Evolutionary conservation across 2,113 vertebrate genomes (phyloP).

Genomic region (Haliaeetus leucogaster): DNA sequence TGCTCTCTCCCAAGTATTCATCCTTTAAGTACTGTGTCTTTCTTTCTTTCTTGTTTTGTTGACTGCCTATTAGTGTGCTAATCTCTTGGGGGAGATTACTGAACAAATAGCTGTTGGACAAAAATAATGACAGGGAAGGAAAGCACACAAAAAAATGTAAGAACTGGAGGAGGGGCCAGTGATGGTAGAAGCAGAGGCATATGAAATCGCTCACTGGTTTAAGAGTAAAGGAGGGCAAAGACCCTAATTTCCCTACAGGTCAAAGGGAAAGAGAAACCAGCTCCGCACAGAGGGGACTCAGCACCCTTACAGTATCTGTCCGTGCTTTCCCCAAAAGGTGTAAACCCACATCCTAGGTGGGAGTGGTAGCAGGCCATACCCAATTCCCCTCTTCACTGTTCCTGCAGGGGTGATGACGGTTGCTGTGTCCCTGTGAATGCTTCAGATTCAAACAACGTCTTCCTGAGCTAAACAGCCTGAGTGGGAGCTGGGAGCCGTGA

Average conservation of each 20-base stretch:
- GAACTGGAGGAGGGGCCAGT: not conserved
- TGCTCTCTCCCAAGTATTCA: constrained; percentile 49
- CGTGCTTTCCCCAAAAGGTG: not conserved
- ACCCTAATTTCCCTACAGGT: not conserved
- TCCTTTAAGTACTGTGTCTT: constrained; percentile 56
- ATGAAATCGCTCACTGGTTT: not conserved
- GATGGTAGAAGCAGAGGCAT: not conserved
- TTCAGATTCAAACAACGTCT: not conserved
- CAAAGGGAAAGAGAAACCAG: not conserved
- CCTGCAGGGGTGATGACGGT: not conserved
- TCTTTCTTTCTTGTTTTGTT: constrained; percentile 62
- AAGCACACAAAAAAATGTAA: not conserved
- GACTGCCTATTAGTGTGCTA: constrained; percentile 61
- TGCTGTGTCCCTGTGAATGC: not conserved
- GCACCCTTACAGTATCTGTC: not conserved
- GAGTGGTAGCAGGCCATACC: not conserved
- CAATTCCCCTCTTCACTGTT: not conserved
- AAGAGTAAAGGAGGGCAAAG: not conserved
- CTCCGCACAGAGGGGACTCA: not conserved
- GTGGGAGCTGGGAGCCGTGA: not conserved
- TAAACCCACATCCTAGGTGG: not conserved
- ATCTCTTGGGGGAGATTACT: constrained; percentile 62
- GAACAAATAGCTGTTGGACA: constrained; percentile 63
- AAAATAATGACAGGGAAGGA: constrained; percentile 56
- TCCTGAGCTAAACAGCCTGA: not conserved